These are phyloP conservation scores for Nezara viridula DNA, from an alignment of 2,888 invertebrate genomes.

Conservation along the genomic window DNA sequence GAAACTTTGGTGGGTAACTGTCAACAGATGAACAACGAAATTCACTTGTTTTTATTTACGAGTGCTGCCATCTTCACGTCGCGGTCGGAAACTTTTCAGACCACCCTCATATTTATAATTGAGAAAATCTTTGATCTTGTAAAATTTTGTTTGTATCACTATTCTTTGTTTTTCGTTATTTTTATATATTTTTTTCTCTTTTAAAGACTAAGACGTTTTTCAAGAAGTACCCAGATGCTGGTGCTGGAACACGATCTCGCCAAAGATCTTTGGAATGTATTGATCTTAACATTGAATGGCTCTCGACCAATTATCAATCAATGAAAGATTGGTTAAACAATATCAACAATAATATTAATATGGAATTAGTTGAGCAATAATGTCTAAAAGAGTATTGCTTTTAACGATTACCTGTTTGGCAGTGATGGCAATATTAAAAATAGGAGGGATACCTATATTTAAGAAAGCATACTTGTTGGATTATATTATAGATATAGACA, in stretches of 20 bases:
- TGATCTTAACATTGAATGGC: conserved; percentile 85
- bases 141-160: background rate
- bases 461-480: background rate
- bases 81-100: too few species aligned
- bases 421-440: too few species aligned
- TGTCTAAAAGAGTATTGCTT: too few species aligned
- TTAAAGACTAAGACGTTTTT: conserved; percentile 79
- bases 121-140: too few species aligned
- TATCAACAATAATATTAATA: background rate
- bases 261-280: conserved; percentile 83
- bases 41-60: too few species aligned
- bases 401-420: background rate
- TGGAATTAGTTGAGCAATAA: background rate
- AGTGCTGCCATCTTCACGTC: too few species aligned
- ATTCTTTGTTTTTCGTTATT: background rate
- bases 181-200: background rate
- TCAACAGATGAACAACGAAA: too few species aligned
- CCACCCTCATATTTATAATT: too few species aligned
- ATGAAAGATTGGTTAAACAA: conserved; percentile 33
- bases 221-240: conserved; percentile 83
- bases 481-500: too few species aligned
- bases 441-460: background rate
- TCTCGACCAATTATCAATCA: conserved; percentile 67
- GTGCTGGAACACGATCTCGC: conserved; percentile 84
- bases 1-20: too few species aligned